These are phyloP conservation scores for Fulmarus glacialis DNA, from an alignment of 2,113 vertebrate genomes.

Conservation along the genomic window DNA sequence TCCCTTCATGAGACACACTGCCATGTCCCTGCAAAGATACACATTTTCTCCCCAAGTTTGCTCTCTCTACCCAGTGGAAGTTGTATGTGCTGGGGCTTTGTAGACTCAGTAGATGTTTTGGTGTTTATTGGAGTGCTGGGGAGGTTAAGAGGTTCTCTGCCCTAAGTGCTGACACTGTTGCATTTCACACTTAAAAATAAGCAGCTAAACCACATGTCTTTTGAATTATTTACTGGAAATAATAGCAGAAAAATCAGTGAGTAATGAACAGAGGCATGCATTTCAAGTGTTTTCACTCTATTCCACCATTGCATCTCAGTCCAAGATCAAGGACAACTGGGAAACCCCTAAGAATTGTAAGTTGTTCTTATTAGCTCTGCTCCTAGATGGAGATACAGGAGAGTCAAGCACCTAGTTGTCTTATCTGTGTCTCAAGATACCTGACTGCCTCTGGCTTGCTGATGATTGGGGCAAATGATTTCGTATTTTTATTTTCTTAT, in stretches of 20 bases:
- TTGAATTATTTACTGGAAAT: neutral
- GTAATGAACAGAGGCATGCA: neutral
- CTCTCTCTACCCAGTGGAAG: neutral
- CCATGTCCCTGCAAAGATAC: neutral
- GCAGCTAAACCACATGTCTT: neutral
- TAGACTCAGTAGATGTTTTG: neutral
- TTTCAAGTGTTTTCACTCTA: neutral
- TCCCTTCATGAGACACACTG: neutral
- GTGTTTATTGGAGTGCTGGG: neutral
- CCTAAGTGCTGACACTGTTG: neutral
- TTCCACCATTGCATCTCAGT: neutral
- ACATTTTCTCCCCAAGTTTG: neutral
- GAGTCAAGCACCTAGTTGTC: neutral
- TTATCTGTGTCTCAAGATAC: neutral
- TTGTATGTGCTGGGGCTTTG: neutral
- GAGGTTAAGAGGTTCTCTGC: neutral
- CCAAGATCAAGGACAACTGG: neutral
- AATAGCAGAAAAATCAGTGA: neutral
- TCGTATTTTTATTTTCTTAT: neutral
- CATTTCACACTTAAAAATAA: conserved; percentile 3
- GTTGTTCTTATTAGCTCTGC: neutral
- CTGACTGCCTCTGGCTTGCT: neutral
- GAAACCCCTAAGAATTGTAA: neutral
- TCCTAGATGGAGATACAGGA: neutral
- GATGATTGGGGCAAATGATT: neutral